Evolutionary conservation across 1,140 invertebrate species (phyloP).

Genomic region (Delia radicum): DNA sequence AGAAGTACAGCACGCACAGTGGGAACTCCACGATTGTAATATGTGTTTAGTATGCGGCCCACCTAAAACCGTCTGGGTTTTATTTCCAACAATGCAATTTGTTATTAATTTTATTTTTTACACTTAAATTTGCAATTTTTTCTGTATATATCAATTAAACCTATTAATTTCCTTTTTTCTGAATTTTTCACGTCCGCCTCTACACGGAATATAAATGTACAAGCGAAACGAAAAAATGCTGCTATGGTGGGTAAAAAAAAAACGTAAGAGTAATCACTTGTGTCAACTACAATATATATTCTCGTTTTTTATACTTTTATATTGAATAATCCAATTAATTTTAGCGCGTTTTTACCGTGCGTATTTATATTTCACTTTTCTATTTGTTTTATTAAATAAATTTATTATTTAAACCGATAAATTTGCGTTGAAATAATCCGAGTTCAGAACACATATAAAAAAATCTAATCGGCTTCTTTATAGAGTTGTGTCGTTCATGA

Average conservation of each 20-base stretch:
- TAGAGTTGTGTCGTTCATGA: conserved; percentile 3
- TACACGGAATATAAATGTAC: conserved; percentile 8
- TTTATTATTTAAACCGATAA: background rate
- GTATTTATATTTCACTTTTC: background rate
- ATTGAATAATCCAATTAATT: background rate
- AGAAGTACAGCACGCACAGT: conserved; percentile 22
- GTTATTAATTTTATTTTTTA: background rate
- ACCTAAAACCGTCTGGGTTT: background rate
- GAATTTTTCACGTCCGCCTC: conserved; percentile 7
- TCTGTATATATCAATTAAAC: background rate
- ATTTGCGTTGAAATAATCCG: conserved; percentile 14
- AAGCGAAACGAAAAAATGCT: conserved; percentile 19
- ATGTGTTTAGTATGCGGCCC: background rate
- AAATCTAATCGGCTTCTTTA: conserved; percentile 27
- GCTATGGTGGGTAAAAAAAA: background rate
- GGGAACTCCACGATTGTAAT: conserved; percentile 11
- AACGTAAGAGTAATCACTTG: conserved; percentile 24
- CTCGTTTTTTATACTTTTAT: background rate
- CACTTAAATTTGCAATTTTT: background rate
- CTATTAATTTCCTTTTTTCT: background rate
- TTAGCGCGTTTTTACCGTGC: background rate
- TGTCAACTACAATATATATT: conserved; percentile 4
- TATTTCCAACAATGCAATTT: background rate
- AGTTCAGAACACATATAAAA: conserved; percentile 6
- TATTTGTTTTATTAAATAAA: background rate